These are phyloP conservation scores for Drosophila arawakana DNA, from an alignment of 1,140 invertebrate species.

Conservation along the genomic window DNA sequence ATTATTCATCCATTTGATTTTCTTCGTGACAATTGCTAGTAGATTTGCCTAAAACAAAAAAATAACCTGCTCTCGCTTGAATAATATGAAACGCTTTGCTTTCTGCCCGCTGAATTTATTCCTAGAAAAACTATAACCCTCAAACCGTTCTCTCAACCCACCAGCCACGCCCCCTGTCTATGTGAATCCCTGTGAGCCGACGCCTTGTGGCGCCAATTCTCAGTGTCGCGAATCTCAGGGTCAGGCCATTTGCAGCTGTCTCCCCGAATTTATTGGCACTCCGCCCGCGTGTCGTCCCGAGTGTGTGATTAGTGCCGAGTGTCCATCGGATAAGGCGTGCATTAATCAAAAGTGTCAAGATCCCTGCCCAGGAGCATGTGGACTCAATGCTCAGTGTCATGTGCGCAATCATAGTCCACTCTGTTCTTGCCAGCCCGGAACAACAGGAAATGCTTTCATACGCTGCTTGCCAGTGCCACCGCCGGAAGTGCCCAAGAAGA, in stretches of 20 bases:
- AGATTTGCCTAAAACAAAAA: not conserved
- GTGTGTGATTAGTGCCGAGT: constrained; percentile 93
- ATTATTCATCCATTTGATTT: not conserved
- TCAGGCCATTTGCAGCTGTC: constrained; percentile 92
- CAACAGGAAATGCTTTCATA: constrained; percentile 93
- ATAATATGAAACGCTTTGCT: constrained; percentile 50
- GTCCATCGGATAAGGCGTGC: constrained; percentile 91
- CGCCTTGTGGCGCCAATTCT: constrained; percentile 90
- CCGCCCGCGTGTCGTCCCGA: constrained; percentile 92
- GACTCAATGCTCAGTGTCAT: constrained; percentile 91
- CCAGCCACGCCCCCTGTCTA: constrained; percentile 84
- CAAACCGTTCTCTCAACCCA: constrained; percentile 1
- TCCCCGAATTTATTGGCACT: constrained; percentile 90
- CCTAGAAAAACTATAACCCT: constrained; percentile 3
- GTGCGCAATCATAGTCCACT: constrained; percentile 94
- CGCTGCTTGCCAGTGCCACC: constrained; percentile 87
- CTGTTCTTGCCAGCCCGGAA: constrained; percentile 90
- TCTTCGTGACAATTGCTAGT: constrained; percentile 22
- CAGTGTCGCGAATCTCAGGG: constrained; percentile 90
- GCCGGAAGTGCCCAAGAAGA: constrained; percentile 85
- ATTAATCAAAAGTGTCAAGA: constrained; percentile 93
- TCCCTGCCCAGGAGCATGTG: constrained; percentile 93
- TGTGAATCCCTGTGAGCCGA: constrained; percentile 90
- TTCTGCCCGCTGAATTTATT: constrained; percentile 11
- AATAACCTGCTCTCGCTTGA: constrained; percentile 8